These are phyloP conservation scores for Wasmannia auropunctata DNA, from an alignment of 1,140 invertebrate species.

Conservation along the genomic window DNA sequence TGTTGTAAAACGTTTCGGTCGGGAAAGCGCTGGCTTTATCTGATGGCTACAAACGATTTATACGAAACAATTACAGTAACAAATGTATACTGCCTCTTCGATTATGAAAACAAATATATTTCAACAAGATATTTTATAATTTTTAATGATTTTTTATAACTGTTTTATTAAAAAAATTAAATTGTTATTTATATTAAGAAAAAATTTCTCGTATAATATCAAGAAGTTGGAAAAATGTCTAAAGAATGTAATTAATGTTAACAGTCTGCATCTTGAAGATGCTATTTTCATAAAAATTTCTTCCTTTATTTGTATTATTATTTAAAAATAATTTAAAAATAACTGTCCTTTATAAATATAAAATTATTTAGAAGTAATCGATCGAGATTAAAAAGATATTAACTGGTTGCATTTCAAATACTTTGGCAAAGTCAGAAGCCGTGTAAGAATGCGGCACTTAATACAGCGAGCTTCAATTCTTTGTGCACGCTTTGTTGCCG, in stretches of 20 bases:
- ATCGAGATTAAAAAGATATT: not conserved
- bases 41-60: not conserved
- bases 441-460: not conserved
- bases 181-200: not conserved
- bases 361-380: not conserved
- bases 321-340: not conserved
- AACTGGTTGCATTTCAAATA: not conserved
- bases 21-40: not conserved
- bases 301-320: not conserved
- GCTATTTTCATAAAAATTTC: not conserved
- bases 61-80: not conserved
- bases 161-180: not conserved
- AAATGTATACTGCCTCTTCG: not conserved
- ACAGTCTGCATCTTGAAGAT: not conserved
- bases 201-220: not conserved
- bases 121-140: not conserved
- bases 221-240: not conserved
- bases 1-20: slow-evolving; percentile 9
- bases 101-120: no score
- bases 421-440: not conserved
- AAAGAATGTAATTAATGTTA: slow-evolving; percentile 5
- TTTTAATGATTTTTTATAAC: not conserved
- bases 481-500: slow-evolving; percentile 14
- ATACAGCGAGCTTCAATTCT: slow-evolving; percentile 23
- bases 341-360: not conserved